Conservation (phyloP, 1,140 invertebrate genomes). For the Caenorhabditis inopinata region DNA sequence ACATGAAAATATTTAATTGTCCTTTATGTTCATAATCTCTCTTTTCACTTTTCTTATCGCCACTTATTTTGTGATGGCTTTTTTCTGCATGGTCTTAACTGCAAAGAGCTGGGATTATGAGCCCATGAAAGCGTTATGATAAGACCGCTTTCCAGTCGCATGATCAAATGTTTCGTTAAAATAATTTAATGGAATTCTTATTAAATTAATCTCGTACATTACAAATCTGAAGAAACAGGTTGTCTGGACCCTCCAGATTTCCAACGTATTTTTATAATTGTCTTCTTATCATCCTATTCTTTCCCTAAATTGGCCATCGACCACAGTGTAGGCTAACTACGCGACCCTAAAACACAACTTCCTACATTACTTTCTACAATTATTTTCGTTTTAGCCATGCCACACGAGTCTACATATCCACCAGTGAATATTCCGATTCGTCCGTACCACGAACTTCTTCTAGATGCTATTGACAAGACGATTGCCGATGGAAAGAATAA, state of each 20-base stretch:
- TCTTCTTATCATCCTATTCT: neutral
- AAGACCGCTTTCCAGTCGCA: neutral
- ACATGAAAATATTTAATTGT: too few relatives aligned
- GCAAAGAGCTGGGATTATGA: neutral
- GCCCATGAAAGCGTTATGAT: neutral
- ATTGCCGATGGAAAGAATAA: constrained; percentile 35
- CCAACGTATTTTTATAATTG: too few relatives aligned
- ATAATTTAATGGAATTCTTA: too few relatives aligned
- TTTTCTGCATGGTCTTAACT: too few relatives aligned
- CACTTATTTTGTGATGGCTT: too few relatives aligned
- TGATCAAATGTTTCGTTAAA: too few relatives aligned
- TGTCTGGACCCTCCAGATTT: too few relatives aligned
- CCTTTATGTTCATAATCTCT: neutral
- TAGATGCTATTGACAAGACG: constrained; percentile 25
- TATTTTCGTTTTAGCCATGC: neutral
- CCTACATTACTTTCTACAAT: neutral
- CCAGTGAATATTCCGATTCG: constrained; percentile 17
- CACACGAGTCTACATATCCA: constrained; percentile 41
- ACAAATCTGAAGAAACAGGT: too few relatives aligned
- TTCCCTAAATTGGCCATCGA: neutral
- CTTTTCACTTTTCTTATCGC: neutral
- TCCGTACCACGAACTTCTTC: constrained; percentile 42
- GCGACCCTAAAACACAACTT: too few relatives aligned
- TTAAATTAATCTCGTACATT: too few relatives aligned
- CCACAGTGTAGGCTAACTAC: neutral